Percentiles rank a stretch among this genome's conserved stretches.
Conservation (phyloP, 2,888 invertebrate genomes). For the Catonia carolina region DNA sequence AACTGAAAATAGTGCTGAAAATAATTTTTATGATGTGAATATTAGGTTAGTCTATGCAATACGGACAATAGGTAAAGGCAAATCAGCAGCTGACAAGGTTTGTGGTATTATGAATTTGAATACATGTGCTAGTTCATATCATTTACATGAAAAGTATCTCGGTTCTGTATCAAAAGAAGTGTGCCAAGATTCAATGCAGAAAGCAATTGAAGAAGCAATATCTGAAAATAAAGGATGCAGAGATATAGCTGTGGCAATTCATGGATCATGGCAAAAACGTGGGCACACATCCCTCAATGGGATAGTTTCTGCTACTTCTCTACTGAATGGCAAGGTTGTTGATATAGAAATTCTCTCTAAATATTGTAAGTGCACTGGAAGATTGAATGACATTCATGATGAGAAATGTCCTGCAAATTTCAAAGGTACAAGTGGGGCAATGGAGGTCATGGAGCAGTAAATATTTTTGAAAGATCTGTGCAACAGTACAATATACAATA, state of each 20-base stretch:
- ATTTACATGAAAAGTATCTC: not conserved
- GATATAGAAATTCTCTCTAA: not conserved
- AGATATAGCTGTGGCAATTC: not conserved
- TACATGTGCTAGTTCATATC: not conserved
- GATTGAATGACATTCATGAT: not conserved
- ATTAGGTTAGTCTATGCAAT: not conserved
- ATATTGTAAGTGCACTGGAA: not conserved
- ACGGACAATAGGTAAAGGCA: not conserved
- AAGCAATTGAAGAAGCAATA: not conserved
- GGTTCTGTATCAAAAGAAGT: not conserved
- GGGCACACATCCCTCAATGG: not conserved
- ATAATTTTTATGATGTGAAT: not conserved
- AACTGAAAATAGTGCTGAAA: not conserved
- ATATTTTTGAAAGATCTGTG: no score
- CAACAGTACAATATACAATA: no score
- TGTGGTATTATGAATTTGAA: not conserved
- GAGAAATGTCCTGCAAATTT: not conserved
- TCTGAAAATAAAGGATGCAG: not conserved
- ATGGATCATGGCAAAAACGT: slow-evolving; percentile 2
- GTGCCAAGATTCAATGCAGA: not conserved
- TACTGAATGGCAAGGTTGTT: not conserved
- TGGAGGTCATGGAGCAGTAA: slow-evolving; percentile 1
- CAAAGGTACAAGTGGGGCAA: not conserved
- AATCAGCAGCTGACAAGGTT: slow-evolving; percentile 3
- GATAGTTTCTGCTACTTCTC: not conserved